phyloP scores from a whole-genome alignment of 35 echinoderm and acorn worm genomes.

The Lytechinus pictus region DNA sequence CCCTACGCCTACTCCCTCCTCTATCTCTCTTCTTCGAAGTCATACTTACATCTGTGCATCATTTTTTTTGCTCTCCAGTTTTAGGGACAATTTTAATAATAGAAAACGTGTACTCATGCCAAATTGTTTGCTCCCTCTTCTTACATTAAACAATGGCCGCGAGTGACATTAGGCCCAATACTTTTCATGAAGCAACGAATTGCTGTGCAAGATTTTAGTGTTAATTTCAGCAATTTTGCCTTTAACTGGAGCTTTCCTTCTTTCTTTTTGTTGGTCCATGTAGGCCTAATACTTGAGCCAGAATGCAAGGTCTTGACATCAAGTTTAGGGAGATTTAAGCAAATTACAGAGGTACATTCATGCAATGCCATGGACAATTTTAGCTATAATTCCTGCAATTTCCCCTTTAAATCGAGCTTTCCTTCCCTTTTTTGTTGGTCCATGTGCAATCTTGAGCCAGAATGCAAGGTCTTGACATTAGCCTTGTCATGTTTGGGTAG shows the following conservation, averaged over 20 bases:
- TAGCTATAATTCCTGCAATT: neutral
- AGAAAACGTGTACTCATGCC: no score
- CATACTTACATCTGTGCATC: no score
- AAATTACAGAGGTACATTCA: neutral
- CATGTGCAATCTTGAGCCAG: neutral
- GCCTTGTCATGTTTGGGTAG: neutral
- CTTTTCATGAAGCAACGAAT: no score
- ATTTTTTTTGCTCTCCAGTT: neutral
- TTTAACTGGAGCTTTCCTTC: neutral
- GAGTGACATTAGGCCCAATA: no score
- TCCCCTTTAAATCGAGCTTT: neutral
- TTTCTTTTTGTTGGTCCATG: neutral
- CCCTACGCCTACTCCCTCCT: neutral
- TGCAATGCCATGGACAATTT: neutral
- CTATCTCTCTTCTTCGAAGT: neutral
- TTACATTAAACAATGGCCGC: no score
- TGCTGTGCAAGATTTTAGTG: neutral
- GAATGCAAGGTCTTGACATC: neutral
- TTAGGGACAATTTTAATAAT: no score
- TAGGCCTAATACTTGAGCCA: neutral
- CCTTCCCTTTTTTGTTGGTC: neutral
- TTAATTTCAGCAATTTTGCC: neutral
- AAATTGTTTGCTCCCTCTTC: no score
- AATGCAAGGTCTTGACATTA: conserved; percentile 2
- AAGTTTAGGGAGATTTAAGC: neutral